A percentile compares a stretch with the other conserved stretches of the same genome.
phyloP scores from a whole-genome alignment of 1,140 invertebrate species.

The Pemphigus obesinymphae region DNA sequence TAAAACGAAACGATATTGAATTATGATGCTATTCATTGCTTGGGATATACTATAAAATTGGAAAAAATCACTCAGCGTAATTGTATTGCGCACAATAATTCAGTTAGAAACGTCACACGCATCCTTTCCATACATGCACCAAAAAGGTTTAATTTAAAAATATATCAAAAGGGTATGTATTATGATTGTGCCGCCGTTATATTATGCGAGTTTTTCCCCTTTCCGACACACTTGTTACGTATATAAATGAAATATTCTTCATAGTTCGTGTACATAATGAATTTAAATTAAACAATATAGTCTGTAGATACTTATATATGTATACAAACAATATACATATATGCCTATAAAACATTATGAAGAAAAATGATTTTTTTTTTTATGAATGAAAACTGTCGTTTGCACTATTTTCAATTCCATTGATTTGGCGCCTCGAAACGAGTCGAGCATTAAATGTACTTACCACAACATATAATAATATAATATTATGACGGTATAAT shows the following conservation, averaged over 20 bases:
- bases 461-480: no score
- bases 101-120: constrained; percentile 36
- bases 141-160: constrained; percentile 40
- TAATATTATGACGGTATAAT: no score
- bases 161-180: constrained; percentile 39
- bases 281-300: constrained; percentile 8
- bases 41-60: constrained; percentile 9
- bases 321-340: neutral
- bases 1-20: constrained; percentile 1
- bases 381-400: neutral
- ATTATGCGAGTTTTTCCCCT: neutral
- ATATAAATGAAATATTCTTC: neutral
- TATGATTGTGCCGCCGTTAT: constrained; percentile 2
- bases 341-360: neutral
- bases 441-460: no score
- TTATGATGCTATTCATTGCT: neutral
- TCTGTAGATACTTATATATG: neutral
- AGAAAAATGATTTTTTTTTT: neutral
- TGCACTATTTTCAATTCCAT: neutral
- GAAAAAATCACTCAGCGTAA: constrained; percentile 31
- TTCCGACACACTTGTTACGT: constrained; percentile 4
- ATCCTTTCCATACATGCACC: constrained; percentile 20
- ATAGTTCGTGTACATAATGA: no score
- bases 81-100: constrained; percentile 37
- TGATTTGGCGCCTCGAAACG: neutral